phyloP scores from a whole-genome alignment of 2,888 invertebrate genomes.

The Polymixis flavicincta region DNA sequence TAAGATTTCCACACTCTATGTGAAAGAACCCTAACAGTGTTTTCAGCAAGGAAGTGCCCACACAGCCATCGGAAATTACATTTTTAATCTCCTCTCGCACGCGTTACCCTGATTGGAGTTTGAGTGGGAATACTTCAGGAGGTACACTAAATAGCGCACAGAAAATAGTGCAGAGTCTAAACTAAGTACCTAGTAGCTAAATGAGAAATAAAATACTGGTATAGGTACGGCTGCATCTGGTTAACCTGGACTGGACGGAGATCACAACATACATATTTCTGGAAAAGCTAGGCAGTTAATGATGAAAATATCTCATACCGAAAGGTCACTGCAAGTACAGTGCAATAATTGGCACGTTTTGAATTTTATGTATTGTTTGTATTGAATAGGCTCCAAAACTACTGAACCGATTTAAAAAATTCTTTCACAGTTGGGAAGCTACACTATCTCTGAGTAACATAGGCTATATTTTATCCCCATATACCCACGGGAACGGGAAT shows the following conservation, averaged over 20 bases:
- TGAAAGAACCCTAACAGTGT: conserved; percentile 42
- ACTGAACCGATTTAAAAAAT: too few relatives aligned
- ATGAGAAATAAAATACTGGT: not conserved
- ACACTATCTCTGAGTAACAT: too few relatives aligned
- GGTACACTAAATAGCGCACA: conserved; percentile 20
- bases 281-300: not conserved
- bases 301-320: not conserved
- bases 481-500: too few relatives aligned
- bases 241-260: not conserved
- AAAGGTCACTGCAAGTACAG: too few relatives aligned
- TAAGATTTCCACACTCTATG: not conserved
- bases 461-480: too few relatives aligned
- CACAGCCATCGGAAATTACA: conserved; percentile 78
- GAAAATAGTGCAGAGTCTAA: conserved; percentile 28
- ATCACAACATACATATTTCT: not conserved
- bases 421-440: too few relatives aligned
- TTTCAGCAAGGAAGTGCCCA: conserved; percentile 70
- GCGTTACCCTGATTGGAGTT: conserved; percentile 65
- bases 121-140: conserved; percentile 40
- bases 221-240: not conserved
- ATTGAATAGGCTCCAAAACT: too few relatives aligned
- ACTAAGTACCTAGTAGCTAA: not conserved
- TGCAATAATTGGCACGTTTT: too few relatives aligned
- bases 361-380: too few relatives aligned
- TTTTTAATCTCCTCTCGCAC: conserved; percentile 77